Conservation (phyloP, 2,113 vertebrate species). For the Hyla sarda region DNA sequence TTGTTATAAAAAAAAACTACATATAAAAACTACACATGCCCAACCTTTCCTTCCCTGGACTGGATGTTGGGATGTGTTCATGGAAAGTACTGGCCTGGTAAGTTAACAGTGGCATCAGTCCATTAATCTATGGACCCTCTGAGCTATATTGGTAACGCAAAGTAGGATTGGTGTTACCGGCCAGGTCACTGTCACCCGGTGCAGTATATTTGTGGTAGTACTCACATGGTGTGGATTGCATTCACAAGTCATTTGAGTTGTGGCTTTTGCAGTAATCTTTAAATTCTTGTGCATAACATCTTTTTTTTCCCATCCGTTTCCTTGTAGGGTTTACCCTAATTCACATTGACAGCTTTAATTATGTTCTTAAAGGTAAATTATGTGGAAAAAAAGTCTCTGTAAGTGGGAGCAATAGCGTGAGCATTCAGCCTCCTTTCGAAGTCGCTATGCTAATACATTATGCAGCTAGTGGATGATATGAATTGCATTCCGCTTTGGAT, state of each 20-base stretch:
- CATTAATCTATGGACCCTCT: too few relatives aligned
- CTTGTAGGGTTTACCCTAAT: too few relatives aligned
- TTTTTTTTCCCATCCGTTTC: not conserved
- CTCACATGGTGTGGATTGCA: not conserved
- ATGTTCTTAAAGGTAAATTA: not conserved
- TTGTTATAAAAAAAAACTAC: too few relatives aligned
- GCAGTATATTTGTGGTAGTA: not conserved
- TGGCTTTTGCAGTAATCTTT: conserved; percentile 13
- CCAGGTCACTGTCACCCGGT: not conserved
- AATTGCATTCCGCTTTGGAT: too few relatives aligned
- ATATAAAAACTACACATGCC: too few relatives aligned
- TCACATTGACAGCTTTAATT: too few relatives aligned
- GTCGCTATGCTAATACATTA: not conserved
- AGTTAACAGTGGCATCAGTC: too few relatives aligned
- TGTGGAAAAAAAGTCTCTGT: not conserved
- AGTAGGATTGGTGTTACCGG: not conserved
- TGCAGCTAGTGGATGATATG: too few relatives aligned
- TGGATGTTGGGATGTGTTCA: too few relatives aligned
- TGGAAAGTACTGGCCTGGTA: too few relatives aligned
- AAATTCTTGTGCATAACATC: conserved; percentile 4
- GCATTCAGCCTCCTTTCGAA: not conserved
- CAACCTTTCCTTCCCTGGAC: too few relatives aligned
- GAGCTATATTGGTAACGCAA: too few relatives aligned
- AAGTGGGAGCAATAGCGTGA: not conserved
- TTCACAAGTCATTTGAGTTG: not conserved